Conservation (phyloP, 1,140 invertebrate genomes). For the fruit fly (Drosophila melanogaster) region DNA sequence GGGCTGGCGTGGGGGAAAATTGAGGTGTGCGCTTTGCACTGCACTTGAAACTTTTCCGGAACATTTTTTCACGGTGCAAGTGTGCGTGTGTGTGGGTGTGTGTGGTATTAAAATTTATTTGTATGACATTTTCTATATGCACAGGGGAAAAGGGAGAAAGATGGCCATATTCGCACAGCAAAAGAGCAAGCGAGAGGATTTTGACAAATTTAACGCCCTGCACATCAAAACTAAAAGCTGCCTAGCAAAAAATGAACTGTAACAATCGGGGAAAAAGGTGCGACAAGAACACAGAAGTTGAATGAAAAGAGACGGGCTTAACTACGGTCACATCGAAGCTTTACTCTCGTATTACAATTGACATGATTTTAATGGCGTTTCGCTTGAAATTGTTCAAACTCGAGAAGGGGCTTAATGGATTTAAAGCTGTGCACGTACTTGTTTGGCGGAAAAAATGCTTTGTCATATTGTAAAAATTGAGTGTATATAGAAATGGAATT, state of each 20-base stretch:
- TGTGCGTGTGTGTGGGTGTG: conserved; percentile 28
- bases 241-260: conserved; percentile 35
- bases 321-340: conserved; percentile 46
- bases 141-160: conserved; percentile 10
- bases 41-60: conserved; percentile 52
- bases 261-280: conserved; percentile 15
- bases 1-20: neutral
- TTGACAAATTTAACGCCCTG: conserved; percentile 73
- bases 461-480: neutral
- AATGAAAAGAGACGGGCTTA: conserved; percentile 42
- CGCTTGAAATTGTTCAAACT: conserved; percentile 38
- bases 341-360: conserved; percentile 59
- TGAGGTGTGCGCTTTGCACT: conserved; percentile 36
- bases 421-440: conserved; percentile 26
- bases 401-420: conserved; percentile 24
- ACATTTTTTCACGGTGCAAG: conserved; percentile 26
- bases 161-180: neutral
- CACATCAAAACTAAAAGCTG: conserved; percentile 69
- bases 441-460: conserved; percentile 18
- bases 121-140: conserved; percentile 65
- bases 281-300: neutral
- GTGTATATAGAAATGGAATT: neutral
- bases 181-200: conserved; percentile 31
- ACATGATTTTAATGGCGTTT: conserved; percentile 69
- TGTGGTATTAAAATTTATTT: conserved; percentile 76